Base-by-base conservation (phyloP, 2,113 vertebrate species). In the Trematocara stigmaticum region DNA sequence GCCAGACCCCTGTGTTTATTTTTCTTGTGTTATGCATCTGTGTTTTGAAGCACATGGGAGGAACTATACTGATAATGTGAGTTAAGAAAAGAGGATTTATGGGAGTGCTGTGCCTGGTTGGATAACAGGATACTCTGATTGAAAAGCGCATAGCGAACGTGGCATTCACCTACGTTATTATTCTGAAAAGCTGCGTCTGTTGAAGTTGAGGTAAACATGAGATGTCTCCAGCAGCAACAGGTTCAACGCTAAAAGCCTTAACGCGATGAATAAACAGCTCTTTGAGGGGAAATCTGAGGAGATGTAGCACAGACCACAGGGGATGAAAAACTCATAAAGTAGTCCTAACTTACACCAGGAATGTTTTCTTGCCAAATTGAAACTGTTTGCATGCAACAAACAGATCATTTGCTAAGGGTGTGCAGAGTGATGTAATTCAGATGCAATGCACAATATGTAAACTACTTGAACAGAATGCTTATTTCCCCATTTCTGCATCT, bases 391-490 rank as follows among this genome's bases (percentile, higher is more conserved):
- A 35, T 81, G 79, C 13, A 81, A 79, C 87, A 88, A 83, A 87
- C 78, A 47, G 86, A 78, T 40, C 40, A 81, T 87, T 88, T 59
- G 38, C 81, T 35, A 84, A 87, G 88, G 83, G 80, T 82, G 59
- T 79, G 51, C 71, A 79, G 83, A 79, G 79, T 93, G 93, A 94
- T 93, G 93, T 87, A 91, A 94, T 85, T 76, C 55, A 56, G 90
- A 87, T 87, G 93, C 90, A 92, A 93, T 61, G 10, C 26, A 3
- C 80, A 81, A 85, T 82, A 79, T 82, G 59, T 56, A 83, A 85
- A 81, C 53, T 49, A 12, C 74, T 91, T 87, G n/a, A 89, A 79
- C 83, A 78, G 88, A 59, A 69, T 76, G 18, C n/a, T 74, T 53
- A 79, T 84, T 88, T 91, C 87, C 88, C 76, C 84, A 81, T 84